Evolutionary conservation across 2,113 vertebrate genomes (phyloP).

Genomic region (Fregetta grallaria): DNA sequence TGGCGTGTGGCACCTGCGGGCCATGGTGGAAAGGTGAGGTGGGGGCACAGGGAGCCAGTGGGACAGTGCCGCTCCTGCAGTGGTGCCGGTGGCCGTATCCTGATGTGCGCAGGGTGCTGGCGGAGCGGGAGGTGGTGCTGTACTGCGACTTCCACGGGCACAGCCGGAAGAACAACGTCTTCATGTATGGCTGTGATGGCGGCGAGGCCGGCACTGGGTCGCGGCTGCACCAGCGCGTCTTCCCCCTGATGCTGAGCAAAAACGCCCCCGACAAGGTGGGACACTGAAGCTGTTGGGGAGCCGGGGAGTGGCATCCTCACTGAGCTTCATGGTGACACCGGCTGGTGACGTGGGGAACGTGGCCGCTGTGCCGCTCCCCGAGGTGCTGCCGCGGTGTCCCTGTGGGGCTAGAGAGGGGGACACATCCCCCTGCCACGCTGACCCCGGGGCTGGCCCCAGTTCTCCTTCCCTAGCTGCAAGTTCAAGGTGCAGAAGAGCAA

Average conservation of each 20-base stretch:
- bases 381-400: background rate
- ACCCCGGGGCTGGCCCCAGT: slow-evolving; percentile 65
- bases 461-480: slow-evolving; percentile 90
- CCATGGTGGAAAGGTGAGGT: slow-evolving; percentile 87
- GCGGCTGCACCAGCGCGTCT: slow-evolving; percentile 80
- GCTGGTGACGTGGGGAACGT: background rate
- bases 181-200: slow-evolving; percentile 88
- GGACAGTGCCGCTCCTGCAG: accelerated
- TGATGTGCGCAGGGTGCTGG: slow-evolving; percentile 70
- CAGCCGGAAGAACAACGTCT: slow-evolving; percentile 90
- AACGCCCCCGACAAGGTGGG: slow-evolving; percentile 86
- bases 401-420: too few species aligned
- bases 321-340: accelerated
- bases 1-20: slow-evolving; percentile 83
- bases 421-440: accelerated
- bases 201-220: background rate
- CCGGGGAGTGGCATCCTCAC: accelerated
- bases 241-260: slow-evolving; percentile 96
- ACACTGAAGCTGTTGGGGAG: accelerated
- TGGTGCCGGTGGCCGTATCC: accelerated
- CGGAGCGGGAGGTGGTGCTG: slow-evolving; percentile 83
- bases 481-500: slow-evolving; percentile 90
- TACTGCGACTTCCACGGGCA: slow-evolving; percentile 95
- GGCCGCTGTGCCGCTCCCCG: background rate
- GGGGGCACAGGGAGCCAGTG: accelerated